Evolutionary conservation across 92 coral and sea anemone species (phyloP).

Genomic region (Parazoanthus atlanticus): DNA sequence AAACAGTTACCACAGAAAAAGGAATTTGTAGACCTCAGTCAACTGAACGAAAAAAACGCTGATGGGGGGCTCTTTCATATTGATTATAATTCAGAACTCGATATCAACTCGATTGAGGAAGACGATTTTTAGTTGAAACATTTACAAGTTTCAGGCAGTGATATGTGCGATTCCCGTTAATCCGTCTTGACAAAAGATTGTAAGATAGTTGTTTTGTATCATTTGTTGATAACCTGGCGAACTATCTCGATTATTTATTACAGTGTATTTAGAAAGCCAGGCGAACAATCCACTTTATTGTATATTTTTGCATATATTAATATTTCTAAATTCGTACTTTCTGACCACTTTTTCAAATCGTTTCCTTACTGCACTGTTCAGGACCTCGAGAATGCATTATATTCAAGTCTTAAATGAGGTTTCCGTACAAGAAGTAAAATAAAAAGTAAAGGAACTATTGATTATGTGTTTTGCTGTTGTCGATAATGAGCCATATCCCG

Average conservation of each 20-base stretch:
- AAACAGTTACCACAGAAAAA: conserved; percentile 22
- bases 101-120: conserved; percentile 85
- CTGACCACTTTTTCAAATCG: conserved; percentile 16
- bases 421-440: conserved; percentile 18
- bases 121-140: conserved; percentile 69
- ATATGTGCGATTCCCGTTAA: not conserved
- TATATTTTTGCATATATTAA: conserved; percentile 96
- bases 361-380: conserved; percentile 32
- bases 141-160: conserved; percentile 3
- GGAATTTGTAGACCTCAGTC: conserved; percentile 25
- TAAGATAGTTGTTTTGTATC: conserved; percentile 43
- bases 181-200: conserved; percentile 20
- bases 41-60: conserved; percentile 45
- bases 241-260: conserved; percentile 69
- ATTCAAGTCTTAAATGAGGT: conserved; percentile 27
- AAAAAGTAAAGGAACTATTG: conserved; percentile 10
- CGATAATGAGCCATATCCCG: not conserved
- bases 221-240: conserved; percentile 44
- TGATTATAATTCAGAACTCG: conserved; percentile 77
- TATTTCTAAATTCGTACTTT: conserved; percentile 51
- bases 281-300: conserved; percentile 62
- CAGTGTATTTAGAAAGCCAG: conserved; percentile 67
- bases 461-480: conserved; percentile 14
- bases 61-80: conserved; percentile 73
- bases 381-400: conserved; percentile 27